phyloP scores from a whole-genome alignment of 2,888 invertebrate genomes.

The Caenorhabditis sinica region DNA sequence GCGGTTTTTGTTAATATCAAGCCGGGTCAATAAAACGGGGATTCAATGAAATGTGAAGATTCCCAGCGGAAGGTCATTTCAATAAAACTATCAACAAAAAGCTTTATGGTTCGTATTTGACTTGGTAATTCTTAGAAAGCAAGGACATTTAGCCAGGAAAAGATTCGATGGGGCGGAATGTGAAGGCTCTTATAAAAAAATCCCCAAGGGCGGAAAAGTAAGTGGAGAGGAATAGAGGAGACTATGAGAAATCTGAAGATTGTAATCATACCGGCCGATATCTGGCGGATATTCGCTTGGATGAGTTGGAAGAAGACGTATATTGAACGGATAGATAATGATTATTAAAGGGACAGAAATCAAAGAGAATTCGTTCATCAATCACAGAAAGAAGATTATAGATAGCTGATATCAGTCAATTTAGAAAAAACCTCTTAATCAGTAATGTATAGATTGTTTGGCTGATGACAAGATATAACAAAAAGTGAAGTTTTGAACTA shows the following conservation, averaged over 20 bases:
- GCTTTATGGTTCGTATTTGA: constrained; percentile 31
- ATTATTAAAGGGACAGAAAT: too few species aligned
- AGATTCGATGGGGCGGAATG: constrained; percentile 34
- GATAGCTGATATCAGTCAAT: too few species aligned
- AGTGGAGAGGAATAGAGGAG: too few species aligned
- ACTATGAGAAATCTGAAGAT: constrained; percentile 23
- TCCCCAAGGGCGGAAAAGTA: constrained; percentile 33
- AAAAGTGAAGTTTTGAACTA: too few species aligned
- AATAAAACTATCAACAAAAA: constrained; percentile 42
- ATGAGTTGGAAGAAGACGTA: background rate
- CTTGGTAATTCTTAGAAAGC: constrained; percentile 19
- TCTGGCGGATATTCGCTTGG: background rate
- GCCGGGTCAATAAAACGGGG: background rate
- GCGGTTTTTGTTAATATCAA: background rate
- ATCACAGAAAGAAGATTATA: too few species aligned
- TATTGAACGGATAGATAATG: too few species aligned
- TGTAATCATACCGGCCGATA: constrained; percentile 11
- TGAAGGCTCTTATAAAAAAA: constrained; percentile 27
- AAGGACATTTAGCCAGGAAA: constrained; percentile 24
- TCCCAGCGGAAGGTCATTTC: constrained; percentile 31
- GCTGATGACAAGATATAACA: too few species aligned
- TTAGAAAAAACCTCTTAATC: too few species aligned
- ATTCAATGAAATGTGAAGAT: background rate
- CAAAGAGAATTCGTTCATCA: too few species aligned
- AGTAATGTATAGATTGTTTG: too few species aligned